These are phyloP conservation scores for Astur gentilis DNA, from an alignment of 2,113 vertebrate species.

Conservation along the genomic window DNA sequence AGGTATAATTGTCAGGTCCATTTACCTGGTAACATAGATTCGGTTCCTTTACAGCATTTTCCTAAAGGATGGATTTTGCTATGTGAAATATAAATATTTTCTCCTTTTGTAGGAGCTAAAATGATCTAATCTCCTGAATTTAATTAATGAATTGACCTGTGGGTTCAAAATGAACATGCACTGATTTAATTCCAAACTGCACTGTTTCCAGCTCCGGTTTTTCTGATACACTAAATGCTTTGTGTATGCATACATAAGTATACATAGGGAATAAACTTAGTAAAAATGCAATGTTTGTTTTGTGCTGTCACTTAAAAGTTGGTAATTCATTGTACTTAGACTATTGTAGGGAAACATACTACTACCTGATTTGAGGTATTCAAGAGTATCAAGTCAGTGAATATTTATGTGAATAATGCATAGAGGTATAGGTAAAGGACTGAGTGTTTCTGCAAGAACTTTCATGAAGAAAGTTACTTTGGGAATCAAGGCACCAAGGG, in stretches of 20 bases:
- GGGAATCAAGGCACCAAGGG: neutral
- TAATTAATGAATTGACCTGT: neutral
- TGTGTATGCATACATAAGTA: neutral
- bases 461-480: neutral
- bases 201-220: neutral
- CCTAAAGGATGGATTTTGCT: neutral
- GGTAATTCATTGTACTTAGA: neutral
- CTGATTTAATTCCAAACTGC: neutral
- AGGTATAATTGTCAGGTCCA: neutral
- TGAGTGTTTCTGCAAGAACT: neutral
- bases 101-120: neutral
- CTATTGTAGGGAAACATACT: neutral
- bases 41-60: neutral
- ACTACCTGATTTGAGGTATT: neutral
- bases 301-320: neutral
- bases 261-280: neutral
- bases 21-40: neutral
- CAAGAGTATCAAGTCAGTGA: neutral
- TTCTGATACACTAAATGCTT: neutral
- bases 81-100: neutral
- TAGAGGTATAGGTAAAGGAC: neutral
- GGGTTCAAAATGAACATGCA: neutral
- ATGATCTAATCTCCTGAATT: neutral
- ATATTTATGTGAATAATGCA: neutral
- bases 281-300: conserved; percentile 6